phyloP scores from a whole-genome alignment of 2,797 vertebrate species.

The Anguilla marmorata region DNA sequence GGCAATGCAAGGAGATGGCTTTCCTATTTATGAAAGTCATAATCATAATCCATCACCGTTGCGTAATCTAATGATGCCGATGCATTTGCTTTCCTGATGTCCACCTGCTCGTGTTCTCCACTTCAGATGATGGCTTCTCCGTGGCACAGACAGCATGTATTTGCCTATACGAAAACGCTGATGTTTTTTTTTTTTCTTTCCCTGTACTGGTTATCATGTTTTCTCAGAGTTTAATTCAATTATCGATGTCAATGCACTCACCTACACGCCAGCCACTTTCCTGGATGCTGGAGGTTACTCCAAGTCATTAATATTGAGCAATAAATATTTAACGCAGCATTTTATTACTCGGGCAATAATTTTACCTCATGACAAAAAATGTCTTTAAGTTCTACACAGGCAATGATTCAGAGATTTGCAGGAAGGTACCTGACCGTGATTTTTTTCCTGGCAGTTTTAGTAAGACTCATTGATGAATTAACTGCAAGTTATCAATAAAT shows the following conservation, averaged over 20 bases:
- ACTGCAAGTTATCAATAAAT: too few species aligned
- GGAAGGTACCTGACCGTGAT: too few species aligned
- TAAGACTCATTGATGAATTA: too few species aligned
- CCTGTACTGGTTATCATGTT: not conserved
- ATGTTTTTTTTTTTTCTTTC: not conserved
- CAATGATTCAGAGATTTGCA: not conserved
- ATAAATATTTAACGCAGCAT: not conserved
- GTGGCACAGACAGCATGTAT: not conserved
- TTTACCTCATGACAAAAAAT: not conserved
- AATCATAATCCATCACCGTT: constrained; percentile 14
- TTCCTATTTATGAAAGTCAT: constrained; percentile 22
- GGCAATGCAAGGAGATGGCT: constrained; percentile 19
- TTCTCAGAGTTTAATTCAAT: not conserved
- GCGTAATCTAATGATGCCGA: not conserved
- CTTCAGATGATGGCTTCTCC: not conserved
- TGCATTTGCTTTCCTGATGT: not conserved
- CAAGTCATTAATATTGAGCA: not conserved
- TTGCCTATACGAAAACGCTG: too few species aligned
- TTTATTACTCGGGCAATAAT: not conserved
- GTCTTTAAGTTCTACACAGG: not conserved
- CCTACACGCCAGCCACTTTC: not conserved
- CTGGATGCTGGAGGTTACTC: not conserved
- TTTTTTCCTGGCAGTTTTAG: too few species aligned
- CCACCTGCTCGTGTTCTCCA: not conserved
- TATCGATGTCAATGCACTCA: not conserved